These are phyloP conservation scores for Hirundo rustica DNA, from an alignment of 2,797 vertebrate species.

Conservation along the genomic window DNA sequence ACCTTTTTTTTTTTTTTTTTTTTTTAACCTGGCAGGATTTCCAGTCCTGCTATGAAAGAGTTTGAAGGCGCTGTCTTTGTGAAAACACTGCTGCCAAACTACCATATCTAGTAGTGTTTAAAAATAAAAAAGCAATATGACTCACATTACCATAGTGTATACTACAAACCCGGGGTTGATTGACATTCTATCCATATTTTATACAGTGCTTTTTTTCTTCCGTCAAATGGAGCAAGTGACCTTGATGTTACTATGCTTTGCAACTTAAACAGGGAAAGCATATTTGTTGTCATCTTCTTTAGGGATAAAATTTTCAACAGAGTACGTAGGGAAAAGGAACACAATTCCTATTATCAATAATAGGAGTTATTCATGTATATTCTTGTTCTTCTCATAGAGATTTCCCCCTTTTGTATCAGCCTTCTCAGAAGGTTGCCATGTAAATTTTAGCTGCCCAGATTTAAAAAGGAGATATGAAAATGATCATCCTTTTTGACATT, in stretches of 20 bases:
- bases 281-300: conserved; percentile 63
- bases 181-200: conserved; percentile 72
- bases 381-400: conserved; percentile 13
- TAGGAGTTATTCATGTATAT: neutral
- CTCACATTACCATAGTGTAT: conserved; percentile 65
- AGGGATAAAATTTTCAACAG: conserved; percentile 39
- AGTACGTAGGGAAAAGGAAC: neutral
- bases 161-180: conserved; percentile 69
- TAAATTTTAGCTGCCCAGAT: neutral
- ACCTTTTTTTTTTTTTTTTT: conserved; percentile 74
- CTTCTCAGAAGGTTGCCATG: neutral
- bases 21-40: conserved; percentile 86
- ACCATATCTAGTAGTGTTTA: conserved; percentile 72
- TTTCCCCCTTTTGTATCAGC: neutral
- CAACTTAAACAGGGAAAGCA: conserved; percentile 51
- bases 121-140: conserved; percentile 73
- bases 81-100: conserved; percentile 73
- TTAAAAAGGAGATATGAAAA: neutral
- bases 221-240: conserved; percentile 71
- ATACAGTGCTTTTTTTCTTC: conserved; percentile 26
- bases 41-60: conserved; percentile 81
- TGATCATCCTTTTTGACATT: neutral
- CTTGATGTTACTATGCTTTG: conserved; percentile 68
- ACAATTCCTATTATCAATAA: conserved; percentile 28
- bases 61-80: conserved; percentile 80